Conservation (phyloP, 1,140 invertebrate species). For the Spodoptera frugiperda region DNA sequence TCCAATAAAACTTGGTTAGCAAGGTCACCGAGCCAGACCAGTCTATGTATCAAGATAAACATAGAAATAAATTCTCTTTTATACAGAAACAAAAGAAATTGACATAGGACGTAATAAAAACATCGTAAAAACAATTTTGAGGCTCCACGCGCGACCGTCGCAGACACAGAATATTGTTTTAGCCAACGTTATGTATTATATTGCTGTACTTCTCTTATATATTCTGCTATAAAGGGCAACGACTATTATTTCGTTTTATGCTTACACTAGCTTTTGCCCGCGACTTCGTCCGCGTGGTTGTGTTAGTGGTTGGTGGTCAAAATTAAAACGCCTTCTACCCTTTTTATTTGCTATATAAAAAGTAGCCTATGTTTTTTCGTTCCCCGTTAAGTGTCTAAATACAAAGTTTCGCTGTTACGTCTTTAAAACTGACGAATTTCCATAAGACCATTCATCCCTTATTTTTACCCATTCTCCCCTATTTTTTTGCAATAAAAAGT, state of each 20-base stretch:
- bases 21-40: slow-evolving; percentile 15
- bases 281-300: no score
- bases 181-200: not conserved
- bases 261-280: no score
- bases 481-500: no score
- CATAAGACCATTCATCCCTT: no score
- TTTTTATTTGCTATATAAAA: no score
- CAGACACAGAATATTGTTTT: slow-evolving; percentile 9
- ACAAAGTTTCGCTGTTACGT: no score
- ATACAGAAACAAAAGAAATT: slow-evolving; percentile 36
- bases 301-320: no score
- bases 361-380: no score
- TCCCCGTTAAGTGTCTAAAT: no score
- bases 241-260: not conserved
- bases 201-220: not conserved
- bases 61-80: slow-evolving; percentile 38
- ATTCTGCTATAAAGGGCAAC: not conserved
- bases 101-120: slow-evolving; percentile 42
- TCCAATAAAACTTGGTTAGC: not conserved
- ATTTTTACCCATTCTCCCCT: no score
- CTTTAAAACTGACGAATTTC: no score
- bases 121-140: slow-evolving; percentile 38
- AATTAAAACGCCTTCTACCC: no score
- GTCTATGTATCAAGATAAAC: slow-evolving; percentile 46
- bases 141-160: not conserved